Percentiles rank a stretch among this genome's conserved stretches.
Conservation (phyloP, 2,797 vertebrate species). For the Halcyon chelicuti region DNA sequence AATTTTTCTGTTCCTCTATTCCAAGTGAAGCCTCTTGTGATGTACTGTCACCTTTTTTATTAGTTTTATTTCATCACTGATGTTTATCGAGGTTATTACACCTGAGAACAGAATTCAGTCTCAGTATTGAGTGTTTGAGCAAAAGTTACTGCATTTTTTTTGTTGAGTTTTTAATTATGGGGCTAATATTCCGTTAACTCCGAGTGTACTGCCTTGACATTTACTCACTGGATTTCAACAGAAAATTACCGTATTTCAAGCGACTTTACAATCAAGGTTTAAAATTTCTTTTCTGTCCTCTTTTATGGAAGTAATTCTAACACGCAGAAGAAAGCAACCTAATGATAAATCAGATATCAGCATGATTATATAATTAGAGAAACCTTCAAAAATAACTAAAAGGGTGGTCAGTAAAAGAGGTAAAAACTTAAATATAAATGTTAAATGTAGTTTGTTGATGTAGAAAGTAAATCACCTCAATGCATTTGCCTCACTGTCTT, state of each 20-base stretch:
- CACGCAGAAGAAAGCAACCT: neutral
- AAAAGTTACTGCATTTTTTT: neutral
- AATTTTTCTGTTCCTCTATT: neutral
- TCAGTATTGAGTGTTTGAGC: neutral
- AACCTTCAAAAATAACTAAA: neutral
- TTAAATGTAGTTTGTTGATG: neutral
- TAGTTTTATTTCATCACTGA: neutral
- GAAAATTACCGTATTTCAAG: neutral
- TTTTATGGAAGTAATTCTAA: neutral
- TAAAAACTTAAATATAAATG: neutral
- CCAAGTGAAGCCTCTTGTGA: neutral
- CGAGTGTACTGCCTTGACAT: neutral
- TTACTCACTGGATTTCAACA: neutral
- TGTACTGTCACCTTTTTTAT: neutral
- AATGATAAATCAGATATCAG: neutral
- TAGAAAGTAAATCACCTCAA: neutral
- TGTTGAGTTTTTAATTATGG: neutral
- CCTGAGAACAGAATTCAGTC: neutral
- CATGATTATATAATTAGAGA: neutral
- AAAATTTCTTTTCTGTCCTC: neutral
- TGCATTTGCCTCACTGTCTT: neutral
- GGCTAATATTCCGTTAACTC: neutral
- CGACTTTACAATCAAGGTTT: neutral
- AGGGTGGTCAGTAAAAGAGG: neutral
- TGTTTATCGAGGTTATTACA: neutral